Evolutionary conservation across 2,113 vertebrate species (phyloP).

Genomic region (Albula goreensis): DNA sequence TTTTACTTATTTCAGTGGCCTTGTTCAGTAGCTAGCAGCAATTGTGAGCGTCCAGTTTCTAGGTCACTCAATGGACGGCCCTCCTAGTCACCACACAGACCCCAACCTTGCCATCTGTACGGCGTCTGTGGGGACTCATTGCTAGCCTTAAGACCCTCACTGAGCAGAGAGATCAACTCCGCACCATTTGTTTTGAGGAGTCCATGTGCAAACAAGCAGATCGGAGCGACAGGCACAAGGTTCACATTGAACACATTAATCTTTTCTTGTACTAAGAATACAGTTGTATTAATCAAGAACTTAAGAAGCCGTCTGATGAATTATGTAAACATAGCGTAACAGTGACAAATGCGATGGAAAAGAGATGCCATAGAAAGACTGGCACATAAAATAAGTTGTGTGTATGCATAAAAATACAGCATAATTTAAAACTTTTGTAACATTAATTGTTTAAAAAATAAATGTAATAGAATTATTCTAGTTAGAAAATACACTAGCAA

Average conservation of each 20-base stretch:
- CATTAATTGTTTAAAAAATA: neutral
- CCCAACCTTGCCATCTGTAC: slow-evolving; percentile 12
- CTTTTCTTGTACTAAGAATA: neutral
- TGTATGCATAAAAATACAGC: no score
- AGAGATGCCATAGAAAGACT: no score
- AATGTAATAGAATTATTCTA: no score
- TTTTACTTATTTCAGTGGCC: neutral
- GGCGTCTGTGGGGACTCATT: slow-evolving; percentile 13
- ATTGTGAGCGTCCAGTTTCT: neutral
- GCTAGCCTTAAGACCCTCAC: neutral
- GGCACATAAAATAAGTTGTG: no score
- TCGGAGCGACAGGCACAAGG: neutral
- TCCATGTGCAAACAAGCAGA: neutral
- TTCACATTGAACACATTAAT: neutral
- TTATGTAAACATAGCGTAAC: no score
- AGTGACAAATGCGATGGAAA: no score
- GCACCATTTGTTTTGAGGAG: neutral
- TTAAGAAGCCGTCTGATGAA: no score
- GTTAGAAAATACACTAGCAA: no score
- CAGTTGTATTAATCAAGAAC: no score
- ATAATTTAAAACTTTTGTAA: neutral
- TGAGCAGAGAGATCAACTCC: neutral
- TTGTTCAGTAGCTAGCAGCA: neutral
- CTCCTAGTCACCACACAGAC: neutral
- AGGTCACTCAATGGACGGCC: slow-evolving; percentile 7